These are phyloP conservation scores for Carapus acus DNA, from an alignment of 2,797 vertebrate species.

Conservation along the genomic window DNA sequence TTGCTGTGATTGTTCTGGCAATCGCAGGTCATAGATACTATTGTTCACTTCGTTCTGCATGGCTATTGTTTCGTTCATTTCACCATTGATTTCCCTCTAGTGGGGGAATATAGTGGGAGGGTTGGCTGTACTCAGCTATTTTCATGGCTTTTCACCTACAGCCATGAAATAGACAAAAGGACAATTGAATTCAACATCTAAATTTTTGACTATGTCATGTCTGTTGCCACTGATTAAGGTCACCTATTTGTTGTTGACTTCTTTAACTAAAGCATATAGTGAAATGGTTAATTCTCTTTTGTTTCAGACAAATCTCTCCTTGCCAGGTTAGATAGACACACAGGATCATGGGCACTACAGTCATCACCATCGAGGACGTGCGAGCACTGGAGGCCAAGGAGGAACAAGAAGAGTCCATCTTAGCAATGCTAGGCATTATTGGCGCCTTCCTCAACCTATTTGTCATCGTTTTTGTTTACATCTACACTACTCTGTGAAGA, in stretches of 20 bases:
- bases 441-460: conserved; percentile 88
- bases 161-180: not conserved
- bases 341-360: conserved; percentile 81
- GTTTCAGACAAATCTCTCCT: conserved; percentile 72
- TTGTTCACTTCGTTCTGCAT: conserved; percentile 7
- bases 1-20: conserved; percentile 15
- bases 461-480: conserved; percentile 87
- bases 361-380: conserved; percentile 82
- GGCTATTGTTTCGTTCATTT: conserved; percentile 33
- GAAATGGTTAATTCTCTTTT: conserved; percentile 20
- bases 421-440: conserved; percentile 84
- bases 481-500: conserved; percentile 84
- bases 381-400: conserved; percentile 82
- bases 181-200: not conserved
- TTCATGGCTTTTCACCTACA: conserved; percentile 10
- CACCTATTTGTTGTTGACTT: not conserved
- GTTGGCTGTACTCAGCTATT: not conserved
- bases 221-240: not conserved
- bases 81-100: conserved; percentile 18
- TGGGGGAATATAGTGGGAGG: not conserved
- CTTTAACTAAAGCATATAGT: conserved; percentile 4
- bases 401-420: conserved; percentile 86
- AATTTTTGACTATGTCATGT: conserved; percentile 5
- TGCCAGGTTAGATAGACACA: conserved; percentile 68
- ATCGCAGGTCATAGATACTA: conserved; percentile 27